phyloP scores from a whole-genome alignment of 2,888 invertebrate genomes.

The Cyrtodaria siliqua region DNA sequence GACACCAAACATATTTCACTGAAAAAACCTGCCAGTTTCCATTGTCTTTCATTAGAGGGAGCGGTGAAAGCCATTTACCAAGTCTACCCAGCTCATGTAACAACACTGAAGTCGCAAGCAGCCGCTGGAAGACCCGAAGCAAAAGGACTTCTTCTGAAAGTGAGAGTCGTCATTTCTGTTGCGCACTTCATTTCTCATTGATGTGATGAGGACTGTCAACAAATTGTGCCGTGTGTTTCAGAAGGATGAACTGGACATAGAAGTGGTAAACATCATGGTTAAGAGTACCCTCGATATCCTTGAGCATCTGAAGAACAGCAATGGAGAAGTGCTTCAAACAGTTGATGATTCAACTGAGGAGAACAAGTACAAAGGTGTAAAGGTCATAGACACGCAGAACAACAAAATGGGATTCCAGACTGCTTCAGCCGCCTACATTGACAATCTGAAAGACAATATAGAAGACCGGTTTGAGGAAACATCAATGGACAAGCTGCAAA shows the following conservation, averaged over 20 bases:
- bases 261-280: constrained; percentile 18
- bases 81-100: constrained; percentile 37
- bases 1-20: constrained; percentile 32
- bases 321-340: not conserved
- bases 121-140: constrained; percentile 19
- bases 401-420: constrained; percentile 37
- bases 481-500: constrained; percentile 26
- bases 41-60: constrained; percentile 36
- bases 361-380: constrained; percentile 27
- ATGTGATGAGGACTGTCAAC: constrained; percentile 18
- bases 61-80: constrained; percentile 34
- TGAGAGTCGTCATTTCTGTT: constrained; percentile 27
- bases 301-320: constrained; percentile 5
- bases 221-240: constrained; percentile 14
- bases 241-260: constrained; percentile 31
- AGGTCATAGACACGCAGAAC: constrained; percentile 22
- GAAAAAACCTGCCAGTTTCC: constrained; percentile 48
- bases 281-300: constrained; percentile 8
- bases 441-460: constrained; percentile 22
- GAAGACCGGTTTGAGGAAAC: constrained; percentile 28
- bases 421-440: constrained; percentile 17
- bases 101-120: constrained; percentile 24
- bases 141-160: constrained; percentile 29
- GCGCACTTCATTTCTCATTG: constrained; percentile 27
- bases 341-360: not conserved